Evolutionary conservation across 2,888 invertebrate species (phyloP).

Genomic region (Junonia oenone): DNA sequence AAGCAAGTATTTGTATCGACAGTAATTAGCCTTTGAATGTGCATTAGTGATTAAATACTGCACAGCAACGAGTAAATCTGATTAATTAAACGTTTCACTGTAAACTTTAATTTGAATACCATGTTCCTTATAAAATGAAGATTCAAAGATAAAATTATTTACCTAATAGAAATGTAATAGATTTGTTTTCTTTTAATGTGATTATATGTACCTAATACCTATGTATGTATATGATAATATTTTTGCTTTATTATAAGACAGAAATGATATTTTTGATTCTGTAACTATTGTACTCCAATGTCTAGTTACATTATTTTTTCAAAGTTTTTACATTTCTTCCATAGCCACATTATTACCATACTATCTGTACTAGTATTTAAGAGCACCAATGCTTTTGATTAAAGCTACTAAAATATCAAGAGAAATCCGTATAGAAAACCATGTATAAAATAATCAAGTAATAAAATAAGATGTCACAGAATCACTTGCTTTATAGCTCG

Average conservation of each 20-base stretch:
- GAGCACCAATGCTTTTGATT: neutral
- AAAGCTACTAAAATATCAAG: neutral
- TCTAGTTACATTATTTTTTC: too few relatives aligned
- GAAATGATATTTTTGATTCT: too few relatives aligned
- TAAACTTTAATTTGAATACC: neutral
- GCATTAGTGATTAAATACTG: neutral
- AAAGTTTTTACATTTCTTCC: too few relatives aligned
- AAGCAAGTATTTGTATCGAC: slow-evolving; percentile 14
- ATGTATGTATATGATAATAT: too few relatives aligned
- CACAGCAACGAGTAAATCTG: neutral
- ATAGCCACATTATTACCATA: too few relatives aligned
- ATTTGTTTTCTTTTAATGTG: too few relatives aligned
- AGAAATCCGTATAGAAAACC: neutral
- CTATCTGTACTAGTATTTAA: too few relatives aligned
- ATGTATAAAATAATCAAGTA: neutral
- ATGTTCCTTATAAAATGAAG: neutral
- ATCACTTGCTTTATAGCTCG: slow-evolving; percentile 9
- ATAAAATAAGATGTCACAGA: slow-evolving; percentile 1
- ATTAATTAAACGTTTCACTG: neutral
- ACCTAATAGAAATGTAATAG: too few relatives aligned
- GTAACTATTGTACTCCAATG: too few relatives aligned
- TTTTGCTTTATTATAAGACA: too few relatives aligned
- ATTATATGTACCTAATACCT: too few relatives aligned
- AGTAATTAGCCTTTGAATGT: slow-evolving; percentile 14
- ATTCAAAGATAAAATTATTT: too few relatives aligned